Conservation (phyloP, 2,797 vertebrate species). For the Sorex maritimensis region DNA sequence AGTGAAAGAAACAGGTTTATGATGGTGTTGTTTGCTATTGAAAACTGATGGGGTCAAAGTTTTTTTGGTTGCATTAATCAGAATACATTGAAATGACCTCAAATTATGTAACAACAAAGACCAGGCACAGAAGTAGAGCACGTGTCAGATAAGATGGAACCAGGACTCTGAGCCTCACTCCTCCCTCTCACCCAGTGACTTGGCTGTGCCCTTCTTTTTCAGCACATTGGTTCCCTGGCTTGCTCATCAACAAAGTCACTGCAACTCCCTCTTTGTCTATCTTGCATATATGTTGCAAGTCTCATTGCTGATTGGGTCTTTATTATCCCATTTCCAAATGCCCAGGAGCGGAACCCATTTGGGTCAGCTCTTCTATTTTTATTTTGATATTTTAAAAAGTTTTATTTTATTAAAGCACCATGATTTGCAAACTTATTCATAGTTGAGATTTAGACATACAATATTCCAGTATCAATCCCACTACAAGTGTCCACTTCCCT, state of each 20-base stretch:
- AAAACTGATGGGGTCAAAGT: no score
- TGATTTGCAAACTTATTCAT: no score
- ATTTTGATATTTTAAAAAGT: no score
- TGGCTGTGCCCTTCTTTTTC: neutral
- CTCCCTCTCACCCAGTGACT: accelerated
- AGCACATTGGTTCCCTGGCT: neutral
- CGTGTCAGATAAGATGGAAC: neutral
- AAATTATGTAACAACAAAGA: neutral
- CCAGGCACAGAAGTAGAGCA: neutral
- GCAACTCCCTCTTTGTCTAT: neutral
- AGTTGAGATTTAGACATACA: no score
- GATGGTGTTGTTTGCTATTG: no score
- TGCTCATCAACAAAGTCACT: neutral
- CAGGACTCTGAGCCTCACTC: neutral
- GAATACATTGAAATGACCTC: conserved; percentile 33
- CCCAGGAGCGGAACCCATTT: neutral
- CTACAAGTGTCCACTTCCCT: no score
- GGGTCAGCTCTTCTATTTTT: neutral
- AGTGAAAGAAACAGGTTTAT: neutral
- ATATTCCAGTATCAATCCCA: no score
- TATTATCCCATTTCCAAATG: neutral
- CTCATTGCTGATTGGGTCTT: neutral
- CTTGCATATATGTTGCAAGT: neutral
- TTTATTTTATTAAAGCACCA: no score
- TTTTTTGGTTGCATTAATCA: conserved; percentile 30